These are phyloP conservation scores for Argyra leucocephala DNA, from an alignment of 2,888 invertebrate genomes.

Conservation along the genomic window DNA sequence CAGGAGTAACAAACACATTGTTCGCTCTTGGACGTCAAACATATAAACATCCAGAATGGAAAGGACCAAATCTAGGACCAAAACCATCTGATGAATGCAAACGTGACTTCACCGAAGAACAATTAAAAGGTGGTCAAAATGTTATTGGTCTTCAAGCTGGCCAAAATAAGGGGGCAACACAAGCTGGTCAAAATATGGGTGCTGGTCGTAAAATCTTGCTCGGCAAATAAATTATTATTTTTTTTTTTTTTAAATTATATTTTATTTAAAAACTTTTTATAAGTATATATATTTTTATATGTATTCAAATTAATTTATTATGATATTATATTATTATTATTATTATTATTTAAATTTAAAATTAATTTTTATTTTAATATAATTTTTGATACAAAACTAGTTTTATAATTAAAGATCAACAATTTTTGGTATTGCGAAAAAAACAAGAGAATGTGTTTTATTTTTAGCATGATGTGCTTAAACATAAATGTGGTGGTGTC, in stretches of 20 bases:
- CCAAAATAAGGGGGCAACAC: constrained; percentile 90
- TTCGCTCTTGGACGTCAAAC: constrained; percentile 80
- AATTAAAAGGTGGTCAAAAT: constrained; percentile 76
- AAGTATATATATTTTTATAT: neutral
- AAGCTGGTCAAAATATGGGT: constrained; percentile 83
- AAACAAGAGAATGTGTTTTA: neutral
- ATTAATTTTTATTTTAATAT: neutral
- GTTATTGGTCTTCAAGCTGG: constrained; percentile 92
- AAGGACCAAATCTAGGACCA: constrained; percentile 84
- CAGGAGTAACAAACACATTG: constrained; percentile 72
- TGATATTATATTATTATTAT: neutral
- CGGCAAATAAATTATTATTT: constrained; percentile 61
- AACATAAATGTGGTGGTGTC: no score
- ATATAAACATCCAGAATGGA: constrained; percentile 75
- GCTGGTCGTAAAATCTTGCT: constrained; percentile 82
- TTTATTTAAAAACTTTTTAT: neutral
- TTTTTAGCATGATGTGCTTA: no score
- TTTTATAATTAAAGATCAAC: neutral
- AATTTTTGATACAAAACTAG: neutral
- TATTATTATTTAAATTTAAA: neutral
- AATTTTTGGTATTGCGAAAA: neutral
- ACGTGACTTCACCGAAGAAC: constrained; percentile 88
- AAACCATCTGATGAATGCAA: constrained; percentile 90
- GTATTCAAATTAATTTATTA: neutral
- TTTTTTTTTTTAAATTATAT: constrained; percentile 7